phyloP scores from a whole-genome alignment of 2,888 invertebrate species.

The Drosophila pseudotalamancana region DNA sequence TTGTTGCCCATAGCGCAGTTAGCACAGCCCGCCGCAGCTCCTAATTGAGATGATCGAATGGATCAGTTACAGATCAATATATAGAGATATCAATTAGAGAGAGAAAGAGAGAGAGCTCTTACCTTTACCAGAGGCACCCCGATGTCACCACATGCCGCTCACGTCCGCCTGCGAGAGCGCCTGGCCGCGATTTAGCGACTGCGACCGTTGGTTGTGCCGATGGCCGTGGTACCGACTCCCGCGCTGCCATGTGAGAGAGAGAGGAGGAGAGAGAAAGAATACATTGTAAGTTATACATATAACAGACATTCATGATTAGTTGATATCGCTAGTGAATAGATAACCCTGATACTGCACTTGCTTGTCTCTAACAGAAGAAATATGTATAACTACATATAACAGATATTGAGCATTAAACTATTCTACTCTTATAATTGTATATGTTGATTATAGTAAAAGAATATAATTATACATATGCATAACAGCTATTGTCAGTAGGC shows the following conservation, averaged over 20 bases:
- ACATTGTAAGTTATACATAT: too few species aligned
- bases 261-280: not conserved
- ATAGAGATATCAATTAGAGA: too few species aligned
- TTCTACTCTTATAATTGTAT: too few species aligned
- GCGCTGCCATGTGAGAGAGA: slow-evolving; percentile 83
- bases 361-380: too few species aligned
- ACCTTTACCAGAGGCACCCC: slow-evolving; percentile 88
- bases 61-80: not conserved
- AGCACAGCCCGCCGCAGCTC: slow-evolving; percentile 84
- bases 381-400: too few species aligned
- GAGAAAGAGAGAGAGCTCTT: not conserved
- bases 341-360: too few species aligned
- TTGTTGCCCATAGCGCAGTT: slow-evolving; percentile 97
- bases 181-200: slow-evolving; percentile 91
- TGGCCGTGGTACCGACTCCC: slow-evolving; percentile 87
- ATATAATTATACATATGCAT: too few species aligned
- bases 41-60: slow-evolving; percentile 41
- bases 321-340: too few species aligned
- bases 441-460: too few species aligned
- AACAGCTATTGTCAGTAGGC: too few species aligned
- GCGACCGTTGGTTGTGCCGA: slow-evolving; percentile 89
- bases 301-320: too few species aligned
- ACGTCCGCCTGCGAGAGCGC: slow-evolving; percentile 88
- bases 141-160: slow-evolving; percentile 91
- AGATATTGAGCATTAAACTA: too few species aligned